phyloP scores from a whole-genome alignment of 2,113 vertebrate genomes.

The Panurus biarmicus region DNA sequence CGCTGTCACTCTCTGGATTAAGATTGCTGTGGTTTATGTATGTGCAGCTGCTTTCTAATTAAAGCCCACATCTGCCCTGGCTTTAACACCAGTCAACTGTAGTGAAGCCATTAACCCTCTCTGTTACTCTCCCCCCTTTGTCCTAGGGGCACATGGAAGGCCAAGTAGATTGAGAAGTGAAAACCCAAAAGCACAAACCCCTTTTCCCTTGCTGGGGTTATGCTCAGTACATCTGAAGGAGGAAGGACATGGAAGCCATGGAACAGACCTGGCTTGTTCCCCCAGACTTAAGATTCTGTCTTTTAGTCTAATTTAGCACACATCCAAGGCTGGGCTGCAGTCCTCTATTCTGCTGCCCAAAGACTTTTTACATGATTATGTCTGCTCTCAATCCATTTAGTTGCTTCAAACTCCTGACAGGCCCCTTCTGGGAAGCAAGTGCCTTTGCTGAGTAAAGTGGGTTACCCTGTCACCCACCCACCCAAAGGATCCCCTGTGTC shows the following conservation, averaged over 20 bases:
- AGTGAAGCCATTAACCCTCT: slow-evolving; percentile 16
- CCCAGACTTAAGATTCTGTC: not conserved
- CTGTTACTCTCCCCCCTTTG: not conserved
- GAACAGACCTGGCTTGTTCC: too few relatives aligned
- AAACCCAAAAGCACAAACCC: not conserved
- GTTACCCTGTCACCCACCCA: not conserved
- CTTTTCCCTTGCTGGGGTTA: not conserved
- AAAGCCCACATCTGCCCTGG: slow-evolving; percentile 18
- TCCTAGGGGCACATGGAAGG: not conserved
- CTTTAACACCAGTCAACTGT: not conserved
- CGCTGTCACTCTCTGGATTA: not conserved
- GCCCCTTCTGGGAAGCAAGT: not conserved
- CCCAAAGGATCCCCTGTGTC: not conserved
- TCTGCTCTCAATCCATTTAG: not conserved
- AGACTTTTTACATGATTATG: not conserved
- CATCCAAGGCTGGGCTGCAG: not conserved
- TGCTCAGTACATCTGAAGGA: not conserved
- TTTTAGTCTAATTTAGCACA: not conserved
- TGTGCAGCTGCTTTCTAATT: slow-evolving; percentile 43
- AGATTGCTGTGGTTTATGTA: slow-evolving; percentile 22
- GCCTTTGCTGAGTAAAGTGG: not conserved
- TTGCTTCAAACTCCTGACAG: not conserved
- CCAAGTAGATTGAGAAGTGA: not conserved
- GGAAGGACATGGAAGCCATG: not conserved
- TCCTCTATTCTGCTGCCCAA: not conserved